phyloP scores from a whole-genome alignment of 2,888 invertebrate genomes.

The Napeogenes inachia region DNA sequence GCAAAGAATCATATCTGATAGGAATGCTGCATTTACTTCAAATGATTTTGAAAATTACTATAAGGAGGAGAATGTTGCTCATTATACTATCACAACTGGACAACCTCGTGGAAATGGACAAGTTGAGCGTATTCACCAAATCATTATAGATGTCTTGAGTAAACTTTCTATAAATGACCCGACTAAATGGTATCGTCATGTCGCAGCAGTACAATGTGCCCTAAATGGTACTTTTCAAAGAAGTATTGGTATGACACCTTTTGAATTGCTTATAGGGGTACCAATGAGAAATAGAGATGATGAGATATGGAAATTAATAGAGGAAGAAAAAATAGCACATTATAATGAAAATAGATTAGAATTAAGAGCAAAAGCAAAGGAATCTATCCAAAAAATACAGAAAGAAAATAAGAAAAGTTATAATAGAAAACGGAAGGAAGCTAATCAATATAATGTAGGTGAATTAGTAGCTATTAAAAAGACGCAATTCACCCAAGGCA shows the following conservation, averaged over 20 bases:
- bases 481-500: constrained; percentile 30
- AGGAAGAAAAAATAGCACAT: constrained; percentile 28
- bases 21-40: constrained; percentile 27
- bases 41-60: constrained; percentile 29
- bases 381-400: too few species aligned
- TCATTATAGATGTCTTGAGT: constrained; percentile 27
- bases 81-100: constrained; percentile 21
- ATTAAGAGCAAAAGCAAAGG: too few species aligned
- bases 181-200: constrained; percentile 22
- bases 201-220: constrained; percentile 20
- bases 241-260: constrained; percentile 29
- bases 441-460: constrained; percentile 24
- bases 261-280: constrained; percentile 23
- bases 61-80: constrained; percentile 24
- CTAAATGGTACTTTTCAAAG: constrained; percentile 32
- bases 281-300: constrained; percentile 30
- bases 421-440: constrained; percentile 8
- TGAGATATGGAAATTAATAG: constrained; percentile 25
- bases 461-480: constrained; percentile 35
- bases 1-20: constrained; percentile 27
- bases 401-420: too few species aligned
- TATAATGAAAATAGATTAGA: too few species aligned
- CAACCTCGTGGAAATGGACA: constrained; percentile 27
- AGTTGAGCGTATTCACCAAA: constrained; percentile 29
- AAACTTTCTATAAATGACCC: constrained; percentile 27